Evolutionary conservation across 2,888 invertebrate species (phyloP), one percentile per base, ranked within the genome.

Genomic region (Himalopsyche japonica): DNA sequence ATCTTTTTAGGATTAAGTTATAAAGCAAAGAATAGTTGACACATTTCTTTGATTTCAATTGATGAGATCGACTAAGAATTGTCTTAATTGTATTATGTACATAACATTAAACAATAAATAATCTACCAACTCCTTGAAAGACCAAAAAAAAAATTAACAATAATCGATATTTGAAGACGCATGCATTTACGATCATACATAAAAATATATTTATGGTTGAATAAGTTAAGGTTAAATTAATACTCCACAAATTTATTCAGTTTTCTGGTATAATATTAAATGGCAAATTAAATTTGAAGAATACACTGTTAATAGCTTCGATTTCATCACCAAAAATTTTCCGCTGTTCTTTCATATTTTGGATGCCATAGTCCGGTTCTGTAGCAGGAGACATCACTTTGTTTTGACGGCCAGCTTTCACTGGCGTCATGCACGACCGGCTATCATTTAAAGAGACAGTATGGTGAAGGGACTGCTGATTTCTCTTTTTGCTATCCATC

Each of bases 361-460:
- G 87, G 24, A 92, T 91, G 3, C 92, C 92, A 12, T 85, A 92
- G 87, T 92, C 91, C 0, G 91, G 92, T 84, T 92, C 91, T 3
- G 91, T 83, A 0, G 91, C 89, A 0, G 92, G 92, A 80, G 91
- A 64, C 64, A 70, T n/a, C n/a, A 79, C 30, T 47, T 27, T 27
- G 18, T 6, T 24, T 12, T 79, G 47, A 15, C n/a, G 6, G 6
- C 88, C 87, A 79, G 89, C 89, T 37, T 89, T 86, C 0, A 89
- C 89, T 6, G 89, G 89, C 81, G 90, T 90, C 79, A 87, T 79
- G 34, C 78, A 70, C n/a, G 80, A 76, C n/a, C 82, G 76, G 18
- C 89, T 88, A 85, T 89, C 18, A 88, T 87, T 6, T 89, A 78
- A 70, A 30, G 32, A 76, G 49, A 77, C 2, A 47, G n/a, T 24